Evolutionary conservation across 2,888 invertebrate genomes (phyloP), one percentile per base, ranked within the genome.

Genomic region (Machimus rusticus): DNA sequence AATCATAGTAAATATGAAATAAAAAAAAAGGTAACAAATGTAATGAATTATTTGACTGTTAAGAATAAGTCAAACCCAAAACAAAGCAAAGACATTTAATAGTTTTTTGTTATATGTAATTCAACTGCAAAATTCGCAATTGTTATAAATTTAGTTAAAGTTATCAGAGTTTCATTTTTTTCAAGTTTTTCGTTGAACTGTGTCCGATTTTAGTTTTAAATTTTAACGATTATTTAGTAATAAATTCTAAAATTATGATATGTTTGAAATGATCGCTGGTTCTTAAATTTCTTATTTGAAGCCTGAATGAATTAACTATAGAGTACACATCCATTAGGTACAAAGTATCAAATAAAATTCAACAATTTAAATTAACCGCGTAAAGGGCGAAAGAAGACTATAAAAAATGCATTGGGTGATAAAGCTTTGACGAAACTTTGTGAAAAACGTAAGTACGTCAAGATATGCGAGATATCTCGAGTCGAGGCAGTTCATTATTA

Each of bases 401-500:
- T 79, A 51, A 79, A 79, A 79, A 79, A 79, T 79, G 79, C 79
- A 79, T 79, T 51, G 79, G 51, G 51, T 51, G 79, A 79, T 79
- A 79, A 79, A 79, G 16, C 79, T 28, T 19, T 28, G 28, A 46
- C 23, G 79, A 39, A 28, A 79, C 51, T 37, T 16, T 51, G 46
- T 51, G 28, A 79, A 79, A 79, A 79, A 79, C 43, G 23, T 31
- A 28, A 23, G 23, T 1, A 79, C 23, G 23, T 79, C 28, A 46
- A 46, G 51, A 39, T 46, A 46, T 14, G 39, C 51, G 23, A 31
- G 28, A 78, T 87, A 82, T 84, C 77, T 77, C 82, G 51, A 51
- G 87, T 86, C 87, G 87, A 88, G 86, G 87, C 87, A 76, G 82
- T 87, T 87, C 87, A 87, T 88, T 88, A 88, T 85, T 88, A 88